These are phyloP conservation scores for Tetragonula carbonaria DNA, from an alignment of 2,888 invertebrate genomes.

Conservation along the genomic window DNA sequence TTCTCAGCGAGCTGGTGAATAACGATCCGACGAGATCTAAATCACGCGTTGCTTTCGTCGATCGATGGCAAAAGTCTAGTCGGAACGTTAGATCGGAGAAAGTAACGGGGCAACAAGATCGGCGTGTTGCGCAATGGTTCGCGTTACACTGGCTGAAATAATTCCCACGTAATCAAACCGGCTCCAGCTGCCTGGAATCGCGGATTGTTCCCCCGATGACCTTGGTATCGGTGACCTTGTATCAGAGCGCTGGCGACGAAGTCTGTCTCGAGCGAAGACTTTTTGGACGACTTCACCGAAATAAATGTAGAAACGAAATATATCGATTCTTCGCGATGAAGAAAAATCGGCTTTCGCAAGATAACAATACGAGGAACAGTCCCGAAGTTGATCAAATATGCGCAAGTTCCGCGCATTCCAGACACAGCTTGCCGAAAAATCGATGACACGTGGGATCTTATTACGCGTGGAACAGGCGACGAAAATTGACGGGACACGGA, in stretches of 20 bases:
- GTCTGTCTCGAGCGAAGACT: background rate
- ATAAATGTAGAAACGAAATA: background rate
- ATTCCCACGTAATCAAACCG: slow-evolving; percentile 42
- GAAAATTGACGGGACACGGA: slow-evolving; percentile 7
- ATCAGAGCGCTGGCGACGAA: background rate
- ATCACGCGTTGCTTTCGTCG: slow-evolving; percentile 66
- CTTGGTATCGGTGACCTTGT: slow-evolving; percentile 7
- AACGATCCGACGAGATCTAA: background rate
- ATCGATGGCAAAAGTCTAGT: slow-evolving; percentile 16
- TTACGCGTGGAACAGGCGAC: slow-evolving; percentile 38
- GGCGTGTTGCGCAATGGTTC: slow-evolving; percentile 59
- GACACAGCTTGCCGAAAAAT: background rate
- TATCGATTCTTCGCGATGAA: background rate
- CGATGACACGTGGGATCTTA: slow-evolving; percentile 30
- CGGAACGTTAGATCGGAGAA: slow-evolving; percentile 64
- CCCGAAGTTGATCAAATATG: slow-evolving; percentile 9
- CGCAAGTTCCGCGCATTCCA: slow-evolving; percentile 42
- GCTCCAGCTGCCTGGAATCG: background rate
- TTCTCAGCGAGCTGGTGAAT: background rate
- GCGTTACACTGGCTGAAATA: slow-evolving; percentile 52
- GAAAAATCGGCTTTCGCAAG: background rate
- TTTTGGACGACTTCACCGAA: background rate
- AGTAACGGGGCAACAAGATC: slow-evolving; percentile 64
- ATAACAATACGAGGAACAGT: background rate
- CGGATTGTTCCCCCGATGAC: slow-evolving; percentile 8